phyloP scores from a whole-genome alignment of 2,888 invertebrate species.

The Eupithecia tripunctaria region DNA sequence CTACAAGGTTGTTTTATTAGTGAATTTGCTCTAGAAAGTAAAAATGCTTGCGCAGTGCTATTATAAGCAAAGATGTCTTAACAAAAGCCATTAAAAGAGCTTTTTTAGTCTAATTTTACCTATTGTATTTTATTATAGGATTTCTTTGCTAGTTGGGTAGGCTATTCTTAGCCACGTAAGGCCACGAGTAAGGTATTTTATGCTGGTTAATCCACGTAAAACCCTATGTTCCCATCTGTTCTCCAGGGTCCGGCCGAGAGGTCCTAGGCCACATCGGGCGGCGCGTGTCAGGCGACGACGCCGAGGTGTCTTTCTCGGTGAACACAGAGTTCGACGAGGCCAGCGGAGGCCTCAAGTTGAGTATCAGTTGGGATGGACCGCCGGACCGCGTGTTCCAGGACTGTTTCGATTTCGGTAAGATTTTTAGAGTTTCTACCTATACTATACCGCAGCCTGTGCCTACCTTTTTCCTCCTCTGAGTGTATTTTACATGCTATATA shows the following conservation, averaged over 20 bases:
- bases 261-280: slow-evolving; percentile 69
- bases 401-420: slow-evolving; percentile 77
- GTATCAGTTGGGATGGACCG: slow-evolving; percentile 72
- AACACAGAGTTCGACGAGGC: slow-evolving; percentile 51
- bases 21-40: too few relatives aligned
- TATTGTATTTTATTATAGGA: too few relatives aligned
- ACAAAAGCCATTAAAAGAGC: too few relatives aligned
- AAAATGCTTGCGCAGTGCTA: too few relatives aligned
- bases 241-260: slow-evolving; percentile 50
- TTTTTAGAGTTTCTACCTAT: background rate
- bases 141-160: too few relatives aligned
- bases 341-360: slow-evolving; percentile 63
- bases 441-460: too few relatives aligned
- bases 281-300: slow-evolving; percentile 52
- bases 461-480: too few relatives aligned
- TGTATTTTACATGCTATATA: too few relatives aligned
- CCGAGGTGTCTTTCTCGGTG: slow-evolving; percentile 61
- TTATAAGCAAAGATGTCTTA: too few relatives aligned
- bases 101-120: too few relatives aligned
- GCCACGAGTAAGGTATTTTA: background rate
- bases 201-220: background rate
- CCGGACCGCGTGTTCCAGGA: slow-evolving; percentile 73
- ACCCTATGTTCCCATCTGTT: background rate
- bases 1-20: too few relatives aligned
- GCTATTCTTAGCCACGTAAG: background rate